Evolutionary conservation across 2,888 invertebrate genomes (phyloP).

Genomic region (Lasius fuliginosus): DNA sequence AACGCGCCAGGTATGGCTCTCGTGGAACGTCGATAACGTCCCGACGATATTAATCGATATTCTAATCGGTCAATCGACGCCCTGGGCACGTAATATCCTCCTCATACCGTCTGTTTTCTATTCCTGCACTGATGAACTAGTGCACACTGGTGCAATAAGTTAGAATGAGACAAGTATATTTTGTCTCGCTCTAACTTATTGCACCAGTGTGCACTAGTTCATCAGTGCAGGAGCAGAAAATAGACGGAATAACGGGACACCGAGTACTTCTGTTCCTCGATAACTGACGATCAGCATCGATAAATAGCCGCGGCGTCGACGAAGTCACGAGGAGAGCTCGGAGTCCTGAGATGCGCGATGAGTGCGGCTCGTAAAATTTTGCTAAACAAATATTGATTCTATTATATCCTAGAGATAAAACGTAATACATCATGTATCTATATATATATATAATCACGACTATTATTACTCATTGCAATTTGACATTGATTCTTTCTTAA

Average conservation of each 20-base stretch:
- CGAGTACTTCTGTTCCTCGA: slow-evolving; percentile 60
- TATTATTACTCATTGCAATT: neutral
- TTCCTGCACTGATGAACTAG: too few relatives aligned
- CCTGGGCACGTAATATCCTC: slow-evolving; percentile 80
- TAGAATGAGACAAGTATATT: too few relatives aligned
- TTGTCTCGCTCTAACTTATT: too few relatives aligned
- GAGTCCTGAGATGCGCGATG: slow-evolving; percentile 32
- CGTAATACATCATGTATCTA: slow-evolving; percentile 1
- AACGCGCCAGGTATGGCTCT: slow-evolving; percentile 57
- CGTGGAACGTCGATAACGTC: slow-evolving; percentile 69
- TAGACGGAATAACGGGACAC: slow-evolving; percentile 82
- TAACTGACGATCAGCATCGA: slow-evolving; percentile 64
- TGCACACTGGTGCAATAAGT: too few relatives aligned
- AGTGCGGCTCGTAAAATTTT: slow-evolving; percentile 29
- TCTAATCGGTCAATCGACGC: slow-evolving; percentile 82
- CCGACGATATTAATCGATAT: slow-evolving; percentile 83
- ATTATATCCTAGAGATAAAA: slow-evolving; percentile 35
- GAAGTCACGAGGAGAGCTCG: slow-evolving; percentile 46
- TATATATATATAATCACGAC: neutral
- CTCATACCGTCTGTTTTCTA: too few relatives aligned
- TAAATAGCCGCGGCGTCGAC: slow-evolving; percentile 60
- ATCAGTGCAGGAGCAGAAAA: too few relatives aligned
- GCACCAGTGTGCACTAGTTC: too few relatives aligned
- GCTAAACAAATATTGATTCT: slow-evolving; percentile 45
- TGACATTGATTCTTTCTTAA: neutral